Conservation (phyloP, 2,797 vertebrate genomes). For the Rhincodon typus region DNA sequence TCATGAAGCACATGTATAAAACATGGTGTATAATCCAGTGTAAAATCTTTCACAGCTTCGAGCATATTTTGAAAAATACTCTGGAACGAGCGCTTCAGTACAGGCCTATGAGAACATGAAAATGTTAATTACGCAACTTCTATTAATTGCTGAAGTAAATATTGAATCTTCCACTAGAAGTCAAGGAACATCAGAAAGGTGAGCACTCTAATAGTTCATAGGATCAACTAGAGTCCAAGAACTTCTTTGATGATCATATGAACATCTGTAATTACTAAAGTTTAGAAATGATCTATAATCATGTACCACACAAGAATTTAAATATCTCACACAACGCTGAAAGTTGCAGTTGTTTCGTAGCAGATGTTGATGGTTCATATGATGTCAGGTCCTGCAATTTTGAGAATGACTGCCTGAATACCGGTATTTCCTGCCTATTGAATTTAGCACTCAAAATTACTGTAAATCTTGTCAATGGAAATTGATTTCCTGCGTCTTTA, state of each 20-base stretch:
- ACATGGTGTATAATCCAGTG: not conserved
- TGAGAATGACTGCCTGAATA: not conserved
- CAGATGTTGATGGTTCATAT: not conserved
- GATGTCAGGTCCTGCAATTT: not conserved
- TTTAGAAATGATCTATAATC: not conserved
- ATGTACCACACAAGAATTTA: not conserved
- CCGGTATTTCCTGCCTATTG: not conserved
- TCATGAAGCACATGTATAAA: not conserved
- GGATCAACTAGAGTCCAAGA: not conserved
- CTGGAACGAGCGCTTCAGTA: conserved; percentile 57
- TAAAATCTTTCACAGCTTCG: conserved; percentile 62
- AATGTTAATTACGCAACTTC: conserved; percentile 66
- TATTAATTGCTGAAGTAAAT: conserved; percentile 62
- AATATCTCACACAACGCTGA: not conserved
- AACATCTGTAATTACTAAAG: not conserved
- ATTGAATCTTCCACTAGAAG: conserved; percentile 51
- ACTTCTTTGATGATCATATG: too few relatives aligned
- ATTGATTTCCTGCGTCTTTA: not conserved
- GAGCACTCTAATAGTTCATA: conserved; percentile 41
- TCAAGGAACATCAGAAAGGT: conserved; percentile 53
- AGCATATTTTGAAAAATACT: conserved; percentile 69
- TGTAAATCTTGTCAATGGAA: not conserved
- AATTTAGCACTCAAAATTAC: not conserved
- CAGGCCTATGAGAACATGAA: conserved; percentile 68
- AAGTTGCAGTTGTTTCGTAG: not conserved